Base-by-base conservation (phyloP, 2,797 vertebrate species). In the Protosalanx chinensis region DNA sequence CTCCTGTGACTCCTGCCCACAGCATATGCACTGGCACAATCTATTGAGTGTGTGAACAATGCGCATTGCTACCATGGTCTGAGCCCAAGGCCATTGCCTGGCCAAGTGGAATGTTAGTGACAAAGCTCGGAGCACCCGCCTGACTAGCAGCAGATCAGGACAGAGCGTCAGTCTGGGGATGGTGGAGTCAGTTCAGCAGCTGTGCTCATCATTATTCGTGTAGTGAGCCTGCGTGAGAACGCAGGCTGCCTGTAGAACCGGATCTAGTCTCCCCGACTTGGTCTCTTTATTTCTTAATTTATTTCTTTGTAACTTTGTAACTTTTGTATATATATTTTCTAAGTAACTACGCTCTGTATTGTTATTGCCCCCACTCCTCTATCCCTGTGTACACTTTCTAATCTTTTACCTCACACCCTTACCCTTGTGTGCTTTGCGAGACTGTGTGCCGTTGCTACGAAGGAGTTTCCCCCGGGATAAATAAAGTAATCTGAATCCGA, bases 1-100 rank as follows among this genome's bases (percentile, higher is more conserved):
- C 86, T 84, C 85, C 83, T 80, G 81, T 82, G 84, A 80, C 79
- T 82, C 79, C 83, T 85, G 86, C 86, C 88, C 83, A 90, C 85
- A 67, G 82, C 86, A 80, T 56, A 56, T 84, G 84, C 81, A 80
- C 84, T 58, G 79, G 84, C 80, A 80, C 84, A 56, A 78, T 82
- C 87, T 82, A 84, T 86, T 88, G 82, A 88, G 85, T 73, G 4
- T 74, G 68, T 27, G 75, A 82, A 89, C 88, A 90, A 89, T 88
- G 84, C 85, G 64, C 13, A 62, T 7, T 29, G 27, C 23, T 59
- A 67, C n/a, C n/a, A 51, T 67, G 64, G 7, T 6, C 46, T 67
- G 64, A 29, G 64, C 27, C 12, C 64, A 49, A 51, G 23, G 46
- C 27, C 27, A 18, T 51, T 13, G 51, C 51, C 51, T 4, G 12